Evolutionary conservation across 1,140 invertebrate species (phyloP), one percentile per base, ranked within the genome.

Genomic region (Chironomus striatipennis): DNA sequence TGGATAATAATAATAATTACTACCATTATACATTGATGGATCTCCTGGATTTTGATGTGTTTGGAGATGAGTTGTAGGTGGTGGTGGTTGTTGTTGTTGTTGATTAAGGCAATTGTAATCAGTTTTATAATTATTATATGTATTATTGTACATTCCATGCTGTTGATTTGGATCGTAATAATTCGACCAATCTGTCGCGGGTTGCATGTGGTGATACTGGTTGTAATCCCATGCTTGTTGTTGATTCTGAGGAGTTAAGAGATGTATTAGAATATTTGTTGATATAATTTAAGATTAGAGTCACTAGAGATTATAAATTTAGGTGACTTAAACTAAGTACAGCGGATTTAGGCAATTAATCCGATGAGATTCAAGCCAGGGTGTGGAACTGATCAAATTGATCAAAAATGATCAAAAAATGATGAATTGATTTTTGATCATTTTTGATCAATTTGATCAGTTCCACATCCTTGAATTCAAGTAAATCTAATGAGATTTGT

Each of bases 61-160:
- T 8, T 7, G 15, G 7, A n/a, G 43, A 57, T 57, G 47, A 20
- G 65, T 21, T 20, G 9, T 9, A 8, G 65, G 15, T 70, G 18
- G 1, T 17, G 64, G 10, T 67, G n/a, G 65, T 21, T 15, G 65
- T 70, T 15, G 65, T 21, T 9, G 17, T 18, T 15, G 65, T 70
- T 70, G 65, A 70, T 70, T 70, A 70, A 70, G 65, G 65, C 65
- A 70, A 70, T 70, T 70, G 18, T 70, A 70, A 12, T 70, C 65
- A 21, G 65, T 70, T 70, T 70, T 70, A 70, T 70, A 70, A 18
- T 70, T 70, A 70, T 70, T 70, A 12, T 70, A 70, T 20, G 65
- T 21, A 17, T 70, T 70, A 70, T 21, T 70, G 65, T 70, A 70
- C 65, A 70, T 20, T 70, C 15, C 65, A 70, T 70, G 65, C 9